phyloP scores from a whole-genome alignment of 2,113 vertebrate species.

The Promerops cafer region DNA sequence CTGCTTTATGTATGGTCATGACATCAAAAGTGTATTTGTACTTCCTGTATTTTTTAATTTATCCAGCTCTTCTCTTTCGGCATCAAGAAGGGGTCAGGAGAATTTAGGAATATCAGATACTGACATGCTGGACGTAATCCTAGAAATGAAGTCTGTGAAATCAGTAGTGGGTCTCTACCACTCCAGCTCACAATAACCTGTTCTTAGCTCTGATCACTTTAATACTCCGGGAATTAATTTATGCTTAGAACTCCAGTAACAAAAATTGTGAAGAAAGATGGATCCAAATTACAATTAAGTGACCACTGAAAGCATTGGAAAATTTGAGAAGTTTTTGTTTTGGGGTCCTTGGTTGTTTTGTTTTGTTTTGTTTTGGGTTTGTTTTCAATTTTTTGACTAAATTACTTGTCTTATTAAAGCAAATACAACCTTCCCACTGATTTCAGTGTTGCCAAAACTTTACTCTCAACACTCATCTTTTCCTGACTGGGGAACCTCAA shows the following conservation, averaged over 20 bases:
- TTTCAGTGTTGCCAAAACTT: background rate
- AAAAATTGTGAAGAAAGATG: background rate
- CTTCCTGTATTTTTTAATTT: background rate
- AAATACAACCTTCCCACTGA: background rate
- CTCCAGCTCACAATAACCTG: background rate
- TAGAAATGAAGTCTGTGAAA: background rate
- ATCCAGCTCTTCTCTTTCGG: background rate
- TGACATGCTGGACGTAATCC: background rate
- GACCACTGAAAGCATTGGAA: background rate
- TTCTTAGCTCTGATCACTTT: background rate
- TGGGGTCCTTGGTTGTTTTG: background rate
- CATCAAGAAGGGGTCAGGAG: background rate
- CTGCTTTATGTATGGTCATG: background rate
- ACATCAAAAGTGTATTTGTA: background rate
- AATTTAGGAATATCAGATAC: background rate
- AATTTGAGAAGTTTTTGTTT: background rate
- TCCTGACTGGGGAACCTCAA: background rate
- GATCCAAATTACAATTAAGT: background rate
- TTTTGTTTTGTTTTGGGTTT: background rate
- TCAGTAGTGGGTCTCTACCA: background rate
- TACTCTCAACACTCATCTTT: background rate
- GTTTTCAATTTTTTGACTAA: background rate
- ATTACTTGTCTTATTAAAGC: background rate
- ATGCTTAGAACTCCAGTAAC: background rate
- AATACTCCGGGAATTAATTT: background rate